phyloP scores from a whole-genome alignment of 2,797 vertebrate species.

The Sebastes reedi region DNA sequence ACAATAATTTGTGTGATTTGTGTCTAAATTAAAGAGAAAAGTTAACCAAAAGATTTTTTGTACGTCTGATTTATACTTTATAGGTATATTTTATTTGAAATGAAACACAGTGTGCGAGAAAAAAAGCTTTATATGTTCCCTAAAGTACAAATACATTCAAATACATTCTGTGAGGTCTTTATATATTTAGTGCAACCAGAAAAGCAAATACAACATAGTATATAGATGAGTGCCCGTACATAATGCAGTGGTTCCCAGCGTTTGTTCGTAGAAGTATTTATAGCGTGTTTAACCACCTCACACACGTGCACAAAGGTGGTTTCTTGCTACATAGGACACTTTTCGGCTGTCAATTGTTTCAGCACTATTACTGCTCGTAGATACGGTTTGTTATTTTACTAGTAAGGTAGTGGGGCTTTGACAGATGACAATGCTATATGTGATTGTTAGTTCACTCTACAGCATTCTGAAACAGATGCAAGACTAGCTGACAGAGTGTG shows the following conservation, averaged over 20 bases:
- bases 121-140: background rate
- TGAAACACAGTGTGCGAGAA: background rate
- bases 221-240: background rate
- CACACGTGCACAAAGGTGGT: background rate
- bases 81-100: background rate
- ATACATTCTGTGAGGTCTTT: background rate
- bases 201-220: background rate
- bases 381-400: background rate
- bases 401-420: background rate
- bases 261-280: background rate
- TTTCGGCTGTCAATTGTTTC: background rate
- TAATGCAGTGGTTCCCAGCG: background rate
- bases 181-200: background rate
- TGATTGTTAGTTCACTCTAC: background rate
- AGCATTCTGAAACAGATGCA: background rate
- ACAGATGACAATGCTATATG: background rate
- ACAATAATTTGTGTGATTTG: slow-evolving; percentile 35
- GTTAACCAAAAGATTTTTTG: background rate
- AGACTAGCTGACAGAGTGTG: background rate
- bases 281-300: background rate
- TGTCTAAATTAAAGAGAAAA: slow-evolving; percentile 62
- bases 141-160: background rate
- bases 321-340: background rate
- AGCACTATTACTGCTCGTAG: background rate
- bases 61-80: slow-evolving; percentile 5